phyloP scores from a whole-genome alignment of 2,797 vertebrate species.

The Pitangus sulphuratus region DNA sequence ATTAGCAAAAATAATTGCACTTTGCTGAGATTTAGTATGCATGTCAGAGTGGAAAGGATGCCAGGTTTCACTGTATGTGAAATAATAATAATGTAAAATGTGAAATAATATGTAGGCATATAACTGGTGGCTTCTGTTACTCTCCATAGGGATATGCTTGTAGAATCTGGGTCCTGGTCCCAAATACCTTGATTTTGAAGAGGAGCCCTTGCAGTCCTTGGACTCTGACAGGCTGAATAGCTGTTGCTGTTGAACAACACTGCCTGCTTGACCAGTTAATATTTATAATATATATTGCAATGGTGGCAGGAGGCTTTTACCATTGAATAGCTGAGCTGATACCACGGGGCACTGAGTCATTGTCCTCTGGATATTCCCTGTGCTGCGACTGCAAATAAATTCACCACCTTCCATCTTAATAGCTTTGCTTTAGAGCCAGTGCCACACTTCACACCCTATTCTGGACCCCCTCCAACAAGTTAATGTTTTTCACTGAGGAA shows the following conservation, averaged over 20 bases:
- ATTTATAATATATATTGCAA: not conserved
- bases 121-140: not conserved
- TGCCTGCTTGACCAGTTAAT: not conserved
- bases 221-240: not conserved
- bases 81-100: not conserved
- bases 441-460: not conserved
- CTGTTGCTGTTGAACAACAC: not conserved
- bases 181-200: not conserved
- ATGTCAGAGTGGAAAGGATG: not conserved
- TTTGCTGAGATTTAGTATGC: not conserved
- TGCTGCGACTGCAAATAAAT: not conserved
- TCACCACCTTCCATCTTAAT: not conserved
- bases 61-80: not conserved
- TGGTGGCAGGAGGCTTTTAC: not conserved
- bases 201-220: not conserved
- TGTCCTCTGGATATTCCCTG: not conserved
- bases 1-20: not conserved
- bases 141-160: not conserved
- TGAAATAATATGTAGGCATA: not conserved
- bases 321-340: not conserved
- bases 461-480: slow-evolving; percentile 29
- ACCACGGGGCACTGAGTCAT: not conserved
- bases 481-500: slow-evolving; percentile 39
- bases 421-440: not conserved
- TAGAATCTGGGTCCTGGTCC: not conserved